Base-by-base conservation (phyloP, 1,140 invertebrate genomes). In the Calycopis cecrops region DNA sequence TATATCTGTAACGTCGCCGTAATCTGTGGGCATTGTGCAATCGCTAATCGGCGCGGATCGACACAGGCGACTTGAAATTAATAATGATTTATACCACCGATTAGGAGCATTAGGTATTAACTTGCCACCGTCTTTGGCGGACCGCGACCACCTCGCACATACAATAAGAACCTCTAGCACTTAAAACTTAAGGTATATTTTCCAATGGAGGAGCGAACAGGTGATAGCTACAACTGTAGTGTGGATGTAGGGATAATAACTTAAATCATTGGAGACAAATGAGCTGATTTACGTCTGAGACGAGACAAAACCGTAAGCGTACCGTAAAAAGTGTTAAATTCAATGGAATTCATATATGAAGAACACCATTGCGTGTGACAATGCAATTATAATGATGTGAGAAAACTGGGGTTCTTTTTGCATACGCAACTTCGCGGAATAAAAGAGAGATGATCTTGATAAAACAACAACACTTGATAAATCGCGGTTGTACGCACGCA, bases 11-110 rank as follows among this genome's bases (percentile, higher is more conserved):
- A 56, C 60, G 64, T 69, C 52, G 52, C 60, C 59, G 79, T 81
- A 79, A 82, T 79, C 76, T 76, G 60, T 65, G 67, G 65, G 65
- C 75, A 84, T 86, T 86, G 80, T 86, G 83, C 79, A 84, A 84
- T 77, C 65, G 78, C 71, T 86, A 86, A 86, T 86, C 83, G 76
- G 62, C 70, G 67, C 77, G 69, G 79, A 82, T 83, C 80, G 78
- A 67, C 76, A 65, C 64, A 60, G 65, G 65, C 67, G 67, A 73
- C 70, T 75, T 65, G 58, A 80, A 84, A 82, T 82, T 86, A 84
- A 86, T 86, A 83, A 83, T 84, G 76, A 86, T 86, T 86, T 84
- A 86, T 79, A 76, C 73, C 79, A 51, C 61, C 80, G 83, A 86
- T 86, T 86, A 86, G 69, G 68, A 67, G 68, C 63, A 68, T 79